A percentile compares a stretch with the other conserved stretches of the same genome.
Evolutionary conservation across 2,888 invertebrate genomes (phyloP).

Genomic region (Ecdyonurus torrentis): DNA sequence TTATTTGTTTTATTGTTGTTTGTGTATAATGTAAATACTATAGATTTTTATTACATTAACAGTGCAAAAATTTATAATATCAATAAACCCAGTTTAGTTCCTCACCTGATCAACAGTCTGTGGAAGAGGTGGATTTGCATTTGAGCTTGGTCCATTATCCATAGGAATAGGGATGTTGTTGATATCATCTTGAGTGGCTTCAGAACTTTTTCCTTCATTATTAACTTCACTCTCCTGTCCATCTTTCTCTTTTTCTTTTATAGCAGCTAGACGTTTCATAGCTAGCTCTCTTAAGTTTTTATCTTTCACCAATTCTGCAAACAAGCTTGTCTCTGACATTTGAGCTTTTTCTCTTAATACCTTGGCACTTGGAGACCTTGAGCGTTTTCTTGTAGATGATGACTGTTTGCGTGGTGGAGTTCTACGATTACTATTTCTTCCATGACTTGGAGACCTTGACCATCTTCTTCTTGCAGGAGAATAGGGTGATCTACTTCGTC

Average conservation of each 20-base stretch:
- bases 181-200: conserved; percentile 13
- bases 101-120: conserved; percentile 13
- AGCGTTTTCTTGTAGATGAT: conserved; percentile 21
- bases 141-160: not conserved
- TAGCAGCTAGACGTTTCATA: conserved; percentile 38
- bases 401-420: conserved; percentile 5
- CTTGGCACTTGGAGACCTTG: conserved; percentile 10
- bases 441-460: conserved; percentile 9
- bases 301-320: conserved; percentile 77
- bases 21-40: no score
- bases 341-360: conserved; percentile 34
- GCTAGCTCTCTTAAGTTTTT: conserved; percentile 67
- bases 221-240: conserved; percentile 24
- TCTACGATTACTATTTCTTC: conserved; percentile 4
- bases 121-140: conserved; percentile 12
- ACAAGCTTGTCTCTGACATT: conserved; percentile 75
- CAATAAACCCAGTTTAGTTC: no score
- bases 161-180: conserved; percentile 8
- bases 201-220: conserved; percentile 21
- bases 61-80: no score
- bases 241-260: conserved; percentile 48
- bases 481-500: conserved; percentile 6
- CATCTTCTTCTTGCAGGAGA: conserved; percentile 1
- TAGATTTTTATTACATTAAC: no score
- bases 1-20: no score